These are phyloP conservation scores for Eudemis profundana DNA, from an alignment of 2,888 invertebrate genomes.

Conservation along the genomic window DNA sequence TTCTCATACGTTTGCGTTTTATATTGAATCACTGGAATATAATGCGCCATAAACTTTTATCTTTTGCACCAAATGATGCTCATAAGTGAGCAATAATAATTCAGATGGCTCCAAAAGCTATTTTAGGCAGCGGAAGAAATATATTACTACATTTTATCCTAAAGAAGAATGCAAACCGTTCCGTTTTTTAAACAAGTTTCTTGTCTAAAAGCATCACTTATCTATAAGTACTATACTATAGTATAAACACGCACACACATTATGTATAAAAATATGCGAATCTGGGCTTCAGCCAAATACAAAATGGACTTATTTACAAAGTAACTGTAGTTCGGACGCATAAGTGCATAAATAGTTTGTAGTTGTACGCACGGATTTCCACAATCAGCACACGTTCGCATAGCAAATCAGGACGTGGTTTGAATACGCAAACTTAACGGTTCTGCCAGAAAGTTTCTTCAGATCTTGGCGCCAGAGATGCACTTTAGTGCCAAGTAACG, in stretches of 20 bases:
- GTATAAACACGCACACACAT: too few relatives aligned
- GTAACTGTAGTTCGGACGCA: constrained; percentile 36
- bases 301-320: constrained; percentile 33
- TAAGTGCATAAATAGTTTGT: constrained; percentile 44
- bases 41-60: constrained; percentile 43
- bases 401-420: constrained; percentile 61
- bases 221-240: constrained; percentile 1
- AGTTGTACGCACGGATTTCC: constrained; percentile 42
- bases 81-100: constrained; percentile 42
- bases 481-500: constrained; percentile 66
- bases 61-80: constrained; percentile 40
- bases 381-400: constrained; percentile 44
- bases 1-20: constrained; percentile 36
- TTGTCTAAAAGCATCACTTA: constrained; percentile 4
- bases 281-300: constrained; percentile 36
- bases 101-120: constrained; percentile 27
- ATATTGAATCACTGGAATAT: constrained; percentile 45
- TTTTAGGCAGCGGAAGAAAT: constrained; percentile 20
- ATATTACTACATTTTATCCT: background rate
- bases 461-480: constrained; percentile 67
- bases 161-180: background rate
- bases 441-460: constrained; percentile 60
- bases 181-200: background rate
- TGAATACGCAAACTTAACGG: constrained; percentile 64
- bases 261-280: constrained; percentile 8